Evolutionary conservation across 2,113 vertebrate genomes (phyloP).

Genomic region (Sinocyclocheilus anshuiensis): DNA sequence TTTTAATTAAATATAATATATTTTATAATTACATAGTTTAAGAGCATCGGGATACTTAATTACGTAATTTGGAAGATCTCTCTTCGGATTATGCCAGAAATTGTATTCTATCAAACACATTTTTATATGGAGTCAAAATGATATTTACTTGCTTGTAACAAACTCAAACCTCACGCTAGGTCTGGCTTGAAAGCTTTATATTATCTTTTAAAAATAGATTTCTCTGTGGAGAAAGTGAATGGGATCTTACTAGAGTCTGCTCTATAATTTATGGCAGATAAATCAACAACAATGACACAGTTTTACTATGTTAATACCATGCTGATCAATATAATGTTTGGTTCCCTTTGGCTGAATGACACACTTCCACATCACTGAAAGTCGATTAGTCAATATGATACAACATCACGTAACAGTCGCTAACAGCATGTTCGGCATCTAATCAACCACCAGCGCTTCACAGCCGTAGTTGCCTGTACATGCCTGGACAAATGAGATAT

Average conservation of each 20-base stretch:
- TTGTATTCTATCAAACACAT: neutral
- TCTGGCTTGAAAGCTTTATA: neutral
- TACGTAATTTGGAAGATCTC: neutral
- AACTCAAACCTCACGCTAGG: neutral
- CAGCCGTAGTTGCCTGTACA: neutral
- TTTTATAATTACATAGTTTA: too few species aligned
- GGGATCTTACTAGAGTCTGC: neutral
- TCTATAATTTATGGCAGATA: neutral
- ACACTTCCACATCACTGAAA: neutral
- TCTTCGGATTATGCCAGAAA: neutral
- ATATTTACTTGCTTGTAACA: neutral
- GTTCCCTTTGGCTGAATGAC: neutral
- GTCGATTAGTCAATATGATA: slow-evolving; percentile 1
- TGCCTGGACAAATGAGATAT: neutral
- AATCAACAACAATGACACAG: neutral
- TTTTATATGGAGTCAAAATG: neutral
- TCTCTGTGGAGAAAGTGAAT: neutral
- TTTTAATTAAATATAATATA: too few species aligned
- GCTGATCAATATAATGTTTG: neutral
- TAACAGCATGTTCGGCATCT: slow-evolving; percentile 1
- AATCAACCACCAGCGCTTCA: neutral
- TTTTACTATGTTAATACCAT: neutral
- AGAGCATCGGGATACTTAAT: too few species aligned
- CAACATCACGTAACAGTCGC: neutral
- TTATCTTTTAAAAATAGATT: neutral